Base-by-base conservation (phyloP, 2,797 vertebrate genomes). In the Lindbergichthys nudifrons region DNA sequence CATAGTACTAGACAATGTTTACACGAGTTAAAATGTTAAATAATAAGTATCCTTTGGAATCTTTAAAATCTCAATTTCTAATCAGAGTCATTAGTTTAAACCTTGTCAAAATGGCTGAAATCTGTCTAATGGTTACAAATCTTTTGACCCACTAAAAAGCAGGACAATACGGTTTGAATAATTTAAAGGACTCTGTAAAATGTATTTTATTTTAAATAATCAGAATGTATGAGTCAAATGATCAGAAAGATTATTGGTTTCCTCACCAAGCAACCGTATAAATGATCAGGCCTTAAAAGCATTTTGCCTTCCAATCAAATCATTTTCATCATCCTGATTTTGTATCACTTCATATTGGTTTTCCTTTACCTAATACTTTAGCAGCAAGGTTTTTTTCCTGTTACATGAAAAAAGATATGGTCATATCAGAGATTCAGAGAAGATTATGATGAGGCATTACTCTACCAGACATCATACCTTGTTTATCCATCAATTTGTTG, bases 151-250 rank as follows among this genome's bases (percentile, higher is more conserved):
- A 72, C 56, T 75, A 65, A 71, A 82, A 77, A 59, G 48, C 66
- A 66, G 47, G 23, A 45, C 57, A 3, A 18, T 19, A 15, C 26
- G 32, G 50, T 59, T 52, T 42, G 70, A 75, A 75, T 73, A 43
- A 56, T 69, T 62, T 64, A 42, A 65, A 59, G 3, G 56, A 60
- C 51, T 47, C 59, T 21, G 61, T 70, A 72, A 36, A 9, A 36
- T 52, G 81, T 51, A 79, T 62, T 71, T 10, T 32, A 51, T 73
- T 64, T 62, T 10, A 18, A 18, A 42, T 48, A 70, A 77, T 77
- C 58, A 70, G 13, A 67, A 72, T 52, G 41, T 75, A 57, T 54
- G 32, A 60, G 59, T 67, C 58, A 23, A 65, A 81, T 82, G 51
- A 82, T n/a, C 32, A 50, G 42, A 9, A 65, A 5, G 23, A 73